A percentile compares a stretch with the other conserved stretches of the same genome.
These are phyloP conservation scores for Euphydryas editha DNA, from an alignment of 2,888 invertebrate genomes.

Conservation along the genomic window DNA sequence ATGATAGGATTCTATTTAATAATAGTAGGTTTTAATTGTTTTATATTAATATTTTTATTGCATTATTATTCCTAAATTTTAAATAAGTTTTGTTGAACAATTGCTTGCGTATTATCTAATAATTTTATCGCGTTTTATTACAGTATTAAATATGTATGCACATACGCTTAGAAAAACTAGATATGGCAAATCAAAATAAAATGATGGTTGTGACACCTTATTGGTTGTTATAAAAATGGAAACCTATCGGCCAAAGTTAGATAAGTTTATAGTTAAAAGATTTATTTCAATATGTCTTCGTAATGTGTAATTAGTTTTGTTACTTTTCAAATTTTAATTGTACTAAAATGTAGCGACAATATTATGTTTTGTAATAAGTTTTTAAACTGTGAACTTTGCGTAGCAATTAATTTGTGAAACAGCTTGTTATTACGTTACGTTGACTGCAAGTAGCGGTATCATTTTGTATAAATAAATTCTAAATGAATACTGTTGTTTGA, in stretches of 20 bases:
- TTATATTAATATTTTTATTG: slow-evolving; percentile 19
- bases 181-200: slow-evolving; percentile 9
- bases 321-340: slow-evolving; percentile 31
- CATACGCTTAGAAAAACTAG: not conserved
- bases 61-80: slow-evolving; percentile 13
- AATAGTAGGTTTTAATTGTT: slow-evolving; percentile 25
- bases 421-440: slow-evolving; percentile 64
- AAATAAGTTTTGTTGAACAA: not conserved
- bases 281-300: slow-evolving; percentile 28
- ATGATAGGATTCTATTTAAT: slow-evolving; percentile 27
- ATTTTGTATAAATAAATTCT: slow-evolving; percentile 77
- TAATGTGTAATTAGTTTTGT: slow-evolving; percentile 25
- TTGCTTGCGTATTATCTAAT: not conserved
- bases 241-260: slow-evolving; percentile 20
- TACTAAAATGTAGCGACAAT: slow-evolving; percentile 29
- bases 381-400: slow-evolving; percentile 56
- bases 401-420: slow-evolving; percentile 62
- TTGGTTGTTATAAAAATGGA: slow-evolving; percentile 7
- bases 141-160: not conserved
- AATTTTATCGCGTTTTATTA: not conserved
- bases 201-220: slow-evolving; percentile 39
- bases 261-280: slow-evolving; percentile 18
- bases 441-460: slow-evolving; percentile 68
- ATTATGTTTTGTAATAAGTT: slow-evolving; percentile 43
- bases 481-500: slow-evolving; percentile 56